Conservation (phyloP, 2,113 vertebrate species). For the Daboia siamensis region DNA sequence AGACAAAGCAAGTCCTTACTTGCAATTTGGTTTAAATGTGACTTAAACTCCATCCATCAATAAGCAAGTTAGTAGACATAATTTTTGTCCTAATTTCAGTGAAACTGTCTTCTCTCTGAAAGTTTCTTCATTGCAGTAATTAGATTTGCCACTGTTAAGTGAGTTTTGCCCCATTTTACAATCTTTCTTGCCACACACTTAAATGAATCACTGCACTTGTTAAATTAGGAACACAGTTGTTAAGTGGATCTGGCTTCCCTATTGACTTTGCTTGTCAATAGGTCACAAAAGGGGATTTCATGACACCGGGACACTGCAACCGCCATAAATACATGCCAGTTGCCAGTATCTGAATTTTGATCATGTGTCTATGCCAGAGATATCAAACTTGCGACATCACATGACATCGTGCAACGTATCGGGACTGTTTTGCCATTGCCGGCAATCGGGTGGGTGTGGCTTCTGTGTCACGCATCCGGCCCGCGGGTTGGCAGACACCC, state of each 20-base stretch:
- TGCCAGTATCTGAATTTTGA: background rate
- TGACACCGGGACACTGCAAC: background rate
- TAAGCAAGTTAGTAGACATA: background rate
- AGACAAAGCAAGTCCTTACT: background rate
- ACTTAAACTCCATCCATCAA: background rate
- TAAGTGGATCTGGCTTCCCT: background rate
- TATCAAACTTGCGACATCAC: too few relatives aligned
- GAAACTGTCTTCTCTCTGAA: background rate
- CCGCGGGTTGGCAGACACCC: too few relatives aligned
- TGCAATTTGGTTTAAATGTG: background rate
- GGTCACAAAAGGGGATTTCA: background rate
- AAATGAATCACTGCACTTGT: background rate
- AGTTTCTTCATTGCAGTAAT: background rate
- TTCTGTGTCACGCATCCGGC: too few relatives aligned
- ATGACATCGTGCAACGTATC: too few relatives aligned
- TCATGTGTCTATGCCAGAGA: background rate
- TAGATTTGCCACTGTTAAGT: background rate
- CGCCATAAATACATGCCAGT: background rate
- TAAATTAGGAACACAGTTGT: background rate
- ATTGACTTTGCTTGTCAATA: background rate
- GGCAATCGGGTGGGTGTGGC: too few relatives aligned
- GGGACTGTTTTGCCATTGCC: too few relatives aligned
- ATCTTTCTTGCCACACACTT: background rate
- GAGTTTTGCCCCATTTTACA: background rate
- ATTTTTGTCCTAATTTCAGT: background rate